Percentiles rank a stretch among this genome's conserved stretches.
These are phyloP conservation scores for Cossypha niveicapilla DNA, from an alignment of 2,797 vertebrate species.

Conservation along the genomic window DNA sequence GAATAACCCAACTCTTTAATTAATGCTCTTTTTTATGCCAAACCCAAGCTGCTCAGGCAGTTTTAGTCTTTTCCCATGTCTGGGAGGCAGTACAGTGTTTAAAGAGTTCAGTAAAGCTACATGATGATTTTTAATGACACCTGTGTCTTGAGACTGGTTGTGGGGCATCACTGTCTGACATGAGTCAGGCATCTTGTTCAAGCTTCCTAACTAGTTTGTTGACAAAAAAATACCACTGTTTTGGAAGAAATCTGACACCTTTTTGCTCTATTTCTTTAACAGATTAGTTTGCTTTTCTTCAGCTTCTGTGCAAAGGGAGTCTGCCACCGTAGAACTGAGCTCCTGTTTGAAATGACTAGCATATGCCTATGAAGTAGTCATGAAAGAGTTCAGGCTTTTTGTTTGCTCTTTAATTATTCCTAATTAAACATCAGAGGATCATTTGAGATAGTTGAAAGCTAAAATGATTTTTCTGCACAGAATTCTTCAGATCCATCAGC, in stretches of 20 bases:
- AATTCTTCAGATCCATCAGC: background rate
- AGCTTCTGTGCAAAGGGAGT: background rate
- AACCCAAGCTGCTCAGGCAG: background rate
- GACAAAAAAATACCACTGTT: background rate
- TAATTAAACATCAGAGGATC: constrained; percentile 1
- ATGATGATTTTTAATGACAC: background rate
- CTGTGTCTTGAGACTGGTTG: background rate
- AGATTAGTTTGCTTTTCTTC: background rate
- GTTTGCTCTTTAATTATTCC: constrained; percentile 28
- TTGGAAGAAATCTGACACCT: background rate
- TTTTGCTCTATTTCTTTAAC: background rate
- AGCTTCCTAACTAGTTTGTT: background rate
- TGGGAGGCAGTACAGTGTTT: background rate
- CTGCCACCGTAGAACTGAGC: background rate
- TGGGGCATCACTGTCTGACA: background rate
- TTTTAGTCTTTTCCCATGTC: background rate
- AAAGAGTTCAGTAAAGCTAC: background rate
- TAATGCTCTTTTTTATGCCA: background rate
- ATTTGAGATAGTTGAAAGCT: background rate
- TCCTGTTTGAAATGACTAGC: background rate
- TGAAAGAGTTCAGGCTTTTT: background rate
- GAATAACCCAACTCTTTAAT: constrained; percentile 20
- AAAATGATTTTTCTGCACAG: background rate
- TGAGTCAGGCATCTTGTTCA: background rate
- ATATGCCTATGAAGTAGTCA: background rate